Base-by-base conservation (phyloP, 2,888 invertebrate genomes). In the Phasia obesa region DNA sequence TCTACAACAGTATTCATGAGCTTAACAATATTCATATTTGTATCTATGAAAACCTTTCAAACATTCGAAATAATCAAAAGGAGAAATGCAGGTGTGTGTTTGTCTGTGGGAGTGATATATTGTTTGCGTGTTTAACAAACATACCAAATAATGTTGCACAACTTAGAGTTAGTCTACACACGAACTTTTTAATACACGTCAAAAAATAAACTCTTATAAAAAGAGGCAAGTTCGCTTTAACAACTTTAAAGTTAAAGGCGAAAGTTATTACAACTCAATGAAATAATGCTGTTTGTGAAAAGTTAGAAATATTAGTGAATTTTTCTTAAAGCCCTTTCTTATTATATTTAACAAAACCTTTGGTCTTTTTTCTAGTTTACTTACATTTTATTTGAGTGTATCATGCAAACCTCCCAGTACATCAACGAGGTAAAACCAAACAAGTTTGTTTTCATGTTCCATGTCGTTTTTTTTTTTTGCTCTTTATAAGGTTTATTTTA, bases 401-500 rank as follows among this genome's bases (percentile, higher is more conserved):
- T 31, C 6, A 49, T 11, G 44, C 11, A 49, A 38, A 23, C n/a
- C 17, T 11, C 2, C 49, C 15, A 23, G 1, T 15, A 51, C 23
- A 23, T 27, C 5, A 11, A 23, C 7, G 11, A 25, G 35, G 31
- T 65, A 31, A 23, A 42, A 62, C 60, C 25, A 47, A 62, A 53
- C 17, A 53, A 31, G 7, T 25, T 23, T 60, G 7, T 19, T 49
- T 64, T 31, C 31, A 47, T 44, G 38, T 55, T 25, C 15, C 19
- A 51, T 15, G 4, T 35, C 6, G n/a, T 9, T 6, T 47, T 31
- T 23, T 17, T 35, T 47, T n/a, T n/a, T n/a, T 42, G 35, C n/a
- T 59, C 51, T 69, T 49, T 23, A 23, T 31, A 49, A 47, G 47
- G 64, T 74, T 70, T 57, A 67, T 38, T 76, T 53, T 76, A 84